Evolutionary conservation across 2,797 vertebrate genomes (phyloP), one percentile per base, ranked within the genome.

Genomic region (Xenopus petersii): DNA sequence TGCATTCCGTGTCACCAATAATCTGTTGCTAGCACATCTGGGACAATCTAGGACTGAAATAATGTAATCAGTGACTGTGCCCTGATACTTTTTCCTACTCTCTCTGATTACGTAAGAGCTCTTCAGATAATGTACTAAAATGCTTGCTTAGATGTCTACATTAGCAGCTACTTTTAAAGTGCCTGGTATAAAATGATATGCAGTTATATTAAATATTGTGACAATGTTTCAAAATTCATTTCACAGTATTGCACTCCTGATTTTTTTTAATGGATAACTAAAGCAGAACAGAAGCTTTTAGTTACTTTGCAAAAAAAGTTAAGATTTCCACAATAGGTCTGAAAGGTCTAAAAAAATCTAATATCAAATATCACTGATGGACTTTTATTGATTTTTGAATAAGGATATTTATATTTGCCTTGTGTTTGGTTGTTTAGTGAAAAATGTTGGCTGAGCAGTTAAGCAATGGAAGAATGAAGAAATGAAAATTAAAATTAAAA

Each of bases 41-140:
- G 70, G 67, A 64, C 70, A 70, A 70, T 70, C 61, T 70, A 75
- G 67, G 68, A 64, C 70, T 75, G 67, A 75, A 75, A 75, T 59
- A 70, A 75, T 63, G 67, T 70, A 70, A 64, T 68, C 67, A 75
- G 67, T 56, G 74, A 75, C 64, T 75, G 74, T 70, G 64, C 61
- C 56, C 67, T 30, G 49, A 54, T 65, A 75, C 70, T 75, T 60
- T 75, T 66, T 16, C 21, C 61, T 75, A 70, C 33, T 64, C 67
- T 51, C 30, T 75, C 74, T 75, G 74, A 75, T 75, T 75, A 51
- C 15, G 49, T 75, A 75, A 75, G 74, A 65, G 74, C 74, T 59
- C 67, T 70, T 75, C 74, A 75, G 74, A 75, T 75, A 75, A 75
- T 75, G 70, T 75, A 54, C 70, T 75, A 75, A 75, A 75, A 75